Conservation (phyloP, 1,140 invertebrate genomes). For the Brachionus rubens region DNA sequence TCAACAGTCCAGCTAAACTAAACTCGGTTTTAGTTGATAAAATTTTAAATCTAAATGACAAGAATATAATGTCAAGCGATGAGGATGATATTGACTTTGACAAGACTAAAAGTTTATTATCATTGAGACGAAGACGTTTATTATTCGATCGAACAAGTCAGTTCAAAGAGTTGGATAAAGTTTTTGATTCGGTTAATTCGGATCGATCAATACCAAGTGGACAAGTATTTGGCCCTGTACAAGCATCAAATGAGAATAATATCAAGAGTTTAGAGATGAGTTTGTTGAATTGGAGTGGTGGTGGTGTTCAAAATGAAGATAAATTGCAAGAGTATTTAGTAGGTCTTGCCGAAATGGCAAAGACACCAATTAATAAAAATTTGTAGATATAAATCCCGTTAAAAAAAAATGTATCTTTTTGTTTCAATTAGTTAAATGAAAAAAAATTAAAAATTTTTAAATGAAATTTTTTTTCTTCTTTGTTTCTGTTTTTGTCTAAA, state of each 20-base stretch:
- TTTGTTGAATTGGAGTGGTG: neutral
- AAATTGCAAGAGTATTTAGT: slow-evolving; percentile 17
- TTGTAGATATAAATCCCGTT: too few species aligned
- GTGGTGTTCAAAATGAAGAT: neutral
- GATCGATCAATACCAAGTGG: slow-evolving; percentile 6
- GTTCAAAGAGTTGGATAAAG: slow-evolving; percentile 12
- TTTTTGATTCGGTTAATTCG: neutral
- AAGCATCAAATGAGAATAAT: too few species aligned
- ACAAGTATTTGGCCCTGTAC: too few species aligned
- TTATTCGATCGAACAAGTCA: neutral
- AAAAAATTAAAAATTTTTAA: too few species aligned
- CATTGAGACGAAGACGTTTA: neutral
- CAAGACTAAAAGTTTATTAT: neutral
- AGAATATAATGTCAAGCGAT: slow-evolving; percentile 32
- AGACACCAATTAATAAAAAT: too few species aligned
- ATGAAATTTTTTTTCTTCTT: too few species aligned
- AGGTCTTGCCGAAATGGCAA: slow-evolving; percentile 3
- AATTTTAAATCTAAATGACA: slow-evolving; percentile 19
- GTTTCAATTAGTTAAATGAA: too few species aligned
- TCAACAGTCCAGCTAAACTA: slow-evolving; percentile 3
- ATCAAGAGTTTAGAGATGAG: neutral
- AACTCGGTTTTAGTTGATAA: neutral
- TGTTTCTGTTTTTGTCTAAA: too few species aligned
- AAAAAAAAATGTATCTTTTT: too few species aligned
- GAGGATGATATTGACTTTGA: neutral